Conservation (phyloP, 2,797 vertebrate species). For the Falco peregrinus region DNA sequence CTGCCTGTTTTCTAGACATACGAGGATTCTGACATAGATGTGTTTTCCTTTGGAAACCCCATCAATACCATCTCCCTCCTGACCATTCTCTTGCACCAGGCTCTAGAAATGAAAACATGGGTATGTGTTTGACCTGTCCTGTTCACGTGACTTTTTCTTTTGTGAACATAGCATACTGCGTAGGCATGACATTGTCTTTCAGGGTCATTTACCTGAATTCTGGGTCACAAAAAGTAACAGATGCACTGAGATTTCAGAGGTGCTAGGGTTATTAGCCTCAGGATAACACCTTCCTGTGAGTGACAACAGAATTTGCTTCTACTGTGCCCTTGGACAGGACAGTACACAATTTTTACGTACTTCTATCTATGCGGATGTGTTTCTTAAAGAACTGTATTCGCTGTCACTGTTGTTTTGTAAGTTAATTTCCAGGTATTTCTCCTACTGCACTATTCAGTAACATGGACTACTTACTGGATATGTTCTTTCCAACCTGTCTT, state of each 20-base stretch:
- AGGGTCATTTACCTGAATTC: neutral
- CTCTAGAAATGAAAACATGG: slow-evolving; percentile 94
- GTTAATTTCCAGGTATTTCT: neutral
- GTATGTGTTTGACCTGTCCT: slow-evolving; percentile 74
- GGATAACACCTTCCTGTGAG: neutral
- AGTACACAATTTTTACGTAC: neutral
- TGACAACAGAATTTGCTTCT: neutral
- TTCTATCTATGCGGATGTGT: neutral
- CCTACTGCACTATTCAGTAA: neutral
- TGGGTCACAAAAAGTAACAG: neutral
- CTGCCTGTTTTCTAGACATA: slow-evolving; percentile 78
- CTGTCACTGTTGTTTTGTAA: neutral
- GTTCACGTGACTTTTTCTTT: neutral
- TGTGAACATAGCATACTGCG: neutral
- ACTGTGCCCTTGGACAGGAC: neutral
- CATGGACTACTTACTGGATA: too few species aligned
- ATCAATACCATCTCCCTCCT: slow-evolving; percentile 89
- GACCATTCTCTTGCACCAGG: slow-evolving; percentile 91
- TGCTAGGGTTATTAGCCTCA: neutral
- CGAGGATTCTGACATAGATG: slow-evolving; percentile 83
- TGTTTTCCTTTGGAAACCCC: slow-evolving; percentile 91
- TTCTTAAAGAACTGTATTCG: neutral
- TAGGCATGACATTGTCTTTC: neutral
- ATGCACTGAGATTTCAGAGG: neutral
- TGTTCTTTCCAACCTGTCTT: neutral